These are phyloP conservation scores for Macrosiphum euphorbiae DNA, from an alignment of 2,888 invertebrate genomes.

Conservation along the genomic window DNA sequence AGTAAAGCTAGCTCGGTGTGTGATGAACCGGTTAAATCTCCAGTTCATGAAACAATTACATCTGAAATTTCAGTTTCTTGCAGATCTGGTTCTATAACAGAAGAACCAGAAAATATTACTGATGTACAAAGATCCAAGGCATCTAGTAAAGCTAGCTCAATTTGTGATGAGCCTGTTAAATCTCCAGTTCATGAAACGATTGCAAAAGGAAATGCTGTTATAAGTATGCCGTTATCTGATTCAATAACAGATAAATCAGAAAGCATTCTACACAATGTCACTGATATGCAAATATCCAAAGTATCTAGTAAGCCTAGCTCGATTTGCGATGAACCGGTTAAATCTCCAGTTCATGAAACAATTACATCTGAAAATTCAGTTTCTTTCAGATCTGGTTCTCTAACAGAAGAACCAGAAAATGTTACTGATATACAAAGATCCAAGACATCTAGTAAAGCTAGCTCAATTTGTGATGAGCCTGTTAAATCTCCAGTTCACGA, in stretches of 20 bases:
- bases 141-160: background rate
- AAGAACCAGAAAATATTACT: background rate
- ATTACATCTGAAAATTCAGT: fast-evolving
- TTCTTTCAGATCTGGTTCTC: background rate
- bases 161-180: background rate
- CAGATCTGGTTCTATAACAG: background rate
- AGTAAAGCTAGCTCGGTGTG: background rate
- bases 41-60: background rate
- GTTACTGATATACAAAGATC: background rate
- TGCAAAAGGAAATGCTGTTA: fast-evolving
- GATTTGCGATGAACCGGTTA: background rate
- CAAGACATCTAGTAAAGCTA: background rate
- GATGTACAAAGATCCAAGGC: background rate
- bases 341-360: background rate
- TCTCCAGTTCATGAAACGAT: background rate
- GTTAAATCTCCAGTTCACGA: background rate
- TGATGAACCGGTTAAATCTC: background rate
- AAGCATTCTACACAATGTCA: too few species aligned
- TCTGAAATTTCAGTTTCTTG: fast-evolving
- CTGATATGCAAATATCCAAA: too few species aligned
- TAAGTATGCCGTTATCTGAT: background rate
- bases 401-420: background rate
- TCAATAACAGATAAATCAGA: background rate
- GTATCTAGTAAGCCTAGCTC: background rate
- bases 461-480: background rate